Percentiles rank a stretch among this genome's conserved stretches.
These are phyloP conservation scores for Drosophila rubida DNA, from an alignment of 2,888 invertebrate species.

Conservation along the genomic window DNA sequence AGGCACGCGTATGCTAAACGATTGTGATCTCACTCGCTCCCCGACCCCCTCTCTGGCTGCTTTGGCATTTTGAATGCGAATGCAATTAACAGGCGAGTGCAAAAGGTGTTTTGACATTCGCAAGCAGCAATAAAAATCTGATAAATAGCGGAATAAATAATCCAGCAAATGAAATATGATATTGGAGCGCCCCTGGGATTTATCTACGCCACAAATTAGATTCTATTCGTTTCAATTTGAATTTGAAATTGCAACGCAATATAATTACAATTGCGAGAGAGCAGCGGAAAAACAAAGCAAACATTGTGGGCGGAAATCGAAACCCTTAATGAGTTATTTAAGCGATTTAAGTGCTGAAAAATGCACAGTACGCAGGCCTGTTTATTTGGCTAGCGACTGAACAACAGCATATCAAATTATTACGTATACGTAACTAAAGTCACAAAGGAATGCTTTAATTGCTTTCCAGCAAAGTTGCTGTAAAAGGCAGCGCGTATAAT, in stretches of 20 bases:
- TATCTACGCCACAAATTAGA: not conserved
- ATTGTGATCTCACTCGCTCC: conserved; percentile 61
- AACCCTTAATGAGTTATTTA: not conserved
- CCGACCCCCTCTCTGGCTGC: not conserved
- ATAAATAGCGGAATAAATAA: conserved; percentile 3
- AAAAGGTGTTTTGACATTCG: conserved; percentile 19
- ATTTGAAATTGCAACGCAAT: not conserved
- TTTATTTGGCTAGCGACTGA: no score
- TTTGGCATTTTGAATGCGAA: conserved; percentile 58
- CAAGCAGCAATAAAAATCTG: not conserved
- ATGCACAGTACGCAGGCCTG: not conserved
- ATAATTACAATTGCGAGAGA: not conserved
- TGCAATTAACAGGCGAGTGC: conserved; percentile 64
- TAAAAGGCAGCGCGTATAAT: no score
- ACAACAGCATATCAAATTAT: no score
- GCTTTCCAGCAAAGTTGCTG: no score
- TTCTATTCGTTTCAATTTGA: not conserved
- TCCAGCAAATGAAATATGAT: not conserved
- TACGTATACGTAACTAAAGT: no score
- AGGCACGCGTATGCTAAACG: conserved; percentile 67
- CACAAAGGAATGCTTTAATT: no score
- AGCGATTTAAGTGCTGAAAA: not conserved
- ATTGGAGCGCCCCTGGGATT: not conserved
- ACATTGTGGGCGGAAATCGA: not conserved
- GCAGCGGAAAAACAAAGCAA: not conserved